Base-by-base conservation (phyloP, 2,797 vertebrate species). In the Phylloscopus collybita region DNA sequence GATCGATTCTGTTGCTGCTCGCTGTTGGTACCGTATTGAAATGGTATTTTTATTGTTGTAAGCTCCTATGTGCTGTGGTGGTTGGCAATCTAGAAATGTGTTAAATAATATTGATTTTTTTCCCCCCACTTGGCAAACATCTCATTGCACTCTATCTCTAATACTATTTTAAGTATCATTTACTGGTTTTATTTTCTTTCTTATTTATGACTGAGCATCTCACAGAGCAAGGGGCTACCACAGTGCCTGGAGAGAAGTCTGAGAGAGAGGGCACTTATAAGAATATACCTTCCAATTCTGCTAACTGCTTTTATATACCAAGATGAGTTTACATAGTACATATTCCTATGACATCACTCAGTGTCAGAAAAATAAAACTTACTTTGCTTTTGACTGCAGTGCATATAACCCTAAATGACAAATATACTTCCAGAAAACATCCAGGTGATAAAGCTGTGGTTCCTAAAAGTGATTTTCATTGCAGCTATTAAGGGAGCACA, bases 71-170 rank as follows among this genome's bases (percentile, higher is more conserved):
- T 76, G 90, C 88, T 85, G 45, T 85, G 76, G 76, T 94, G 90
- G 66, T 80, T 96, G 83, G 95, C 96, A 97, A 95, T 96, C 88
- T 71, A 88, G 60, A 96, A 94, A 88, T 38, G 91, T 90, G 91
- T 95, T 97, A 96, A 96, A 96, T 93, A 90, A 96, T 95, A 97
- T 95, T 95, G 96, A 96, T 93, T 95, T 83, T 13, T 84, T 71
- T 47, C 17, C 3, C 65, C 69, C 47, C 30, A 54, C 73, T 94
- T 92, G 91, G 80, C 94, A 94, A 94, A 83, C 61, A 59, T 92
- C 88, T 93, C 78, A 80, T 93, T 95, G 90, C 85, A 60, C 83
- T 85, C 51, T 42, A 12, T 87, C 54, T 85, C 45, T 92, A 91
- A 94, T 90, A 70, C 83, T 93, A 61, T 92, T 93, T 95, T 76